These are phyloP conservation scores for Deilephila elpenor DNA, from an alignment of 2,888 invertebrate species.

Conservation along the genomic window DNA sequence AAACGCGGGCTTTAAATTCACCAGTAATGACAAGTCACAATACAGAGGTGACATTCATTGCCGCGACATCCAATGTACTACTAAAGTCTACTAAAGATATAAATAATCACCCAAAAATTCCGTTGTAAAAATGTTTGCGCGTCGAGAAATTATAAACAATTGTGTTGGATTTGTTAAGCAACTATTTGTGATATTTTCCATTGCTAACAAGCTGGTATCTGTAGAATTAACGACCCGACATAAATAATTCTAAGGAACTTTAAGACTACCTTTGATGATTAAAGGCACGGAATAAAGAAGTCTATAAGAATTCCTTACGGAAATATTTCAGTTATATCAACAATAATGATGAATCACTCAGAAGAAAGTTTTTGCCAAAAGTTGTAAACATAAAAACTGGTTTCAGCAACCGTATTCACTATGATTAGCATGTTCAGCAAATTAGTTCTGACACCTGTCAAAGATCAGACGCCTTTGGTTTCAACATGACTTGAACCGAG, in stretches of 20 bases:
- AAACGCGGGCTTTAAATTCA: not conserved
- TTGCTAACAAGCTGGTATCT: not conserved
- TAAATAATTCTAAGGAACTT: not conserved
- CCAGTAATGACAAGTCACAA: not conserved
- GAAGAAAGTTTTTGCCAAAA: not conserved
- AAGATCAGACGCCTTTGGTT: not conserved
- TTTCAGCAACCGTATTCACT: too few relatives aligned
- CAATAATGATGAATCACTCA: not conserved
- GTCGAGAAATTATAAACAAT: conserved; percentile 14
- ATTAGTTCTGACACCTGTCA: conserved; percentile 17
- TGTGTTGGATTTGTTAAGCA: not conserved
- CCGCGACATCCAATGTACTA: not conserved
- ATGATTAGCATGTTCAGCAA: conserved; percentile 1
- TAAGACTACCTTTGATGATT: not conserved
- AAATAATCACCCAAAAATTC: conserved; percentile 11
- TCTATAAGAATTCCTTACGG: not conserved
- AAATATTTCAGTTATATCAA: not conserved
- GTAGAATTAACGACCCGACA: not conserved
- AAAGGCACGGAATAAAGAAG: not conserved
- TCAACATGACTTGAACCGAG: not conserved
- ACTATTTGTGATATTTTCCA: conserved; percentile 4
- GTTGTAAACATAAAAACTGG: not conserved
- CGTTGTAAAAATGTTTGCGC: not conserved
- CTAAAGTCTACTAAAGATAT: not conserved
- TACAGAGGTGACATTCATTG: conserved; percentile 25